These are phyloP conservation scores for Nothocercus julius DNA, from an alignment of 2,113 vertebrate species.

Conservation along the genomic window DNA sequence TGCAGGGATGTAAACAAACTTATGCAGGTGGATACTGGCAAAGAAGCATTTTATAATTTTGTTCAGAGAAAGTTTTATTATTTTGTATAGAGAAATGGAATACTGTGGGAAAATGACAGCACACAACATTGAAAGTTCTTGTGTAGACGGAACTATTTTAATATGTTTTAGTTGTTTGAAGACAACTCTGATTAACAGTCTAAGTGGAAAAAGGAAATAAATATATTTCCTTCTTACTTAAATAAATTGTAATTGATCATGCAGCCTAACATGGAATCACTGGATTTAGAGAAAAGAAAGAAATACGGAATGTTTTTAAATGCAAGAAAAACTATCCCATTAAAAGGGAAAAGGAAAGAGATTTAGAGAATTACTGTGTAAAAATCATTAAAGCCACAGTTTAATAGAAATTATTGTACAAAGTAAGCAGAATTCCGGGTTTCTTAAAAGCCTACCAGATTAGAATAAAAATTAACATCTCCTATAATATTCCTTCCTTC, in stretches of 20 bases:
- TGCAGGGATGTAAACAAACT: not conserved
- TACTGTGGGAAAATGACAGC: not conserved
- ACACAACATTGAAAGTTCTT: not conserved
- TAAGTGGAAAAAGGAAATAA: not conserved
- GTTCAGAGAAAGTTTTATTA: not conserved
- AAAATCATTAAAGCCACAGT: slow-evolving; percentile 54
- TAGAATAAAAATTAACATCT: slow-evolving; percentile 54
- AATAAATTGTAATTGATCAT: not conserved
- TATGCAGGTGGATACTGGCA: not conserved
- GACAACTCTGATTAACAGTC: not conserved
- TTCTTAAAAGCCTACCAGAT: slow-evolving; percentile 2
- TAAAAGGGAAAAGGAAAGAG: slow-evolving; percentile 7
- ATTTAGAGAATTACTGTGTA: slow-evolving; percentile 27
- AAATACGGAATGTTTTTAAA: not conserved
- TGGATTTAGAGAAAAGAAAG: slow-evolving; percentile 11
- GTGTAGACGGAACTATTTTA: not conserved
- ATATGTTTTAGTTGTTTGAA: not conserved
- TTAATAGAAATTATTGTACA: slow-evolving; percentile 45
- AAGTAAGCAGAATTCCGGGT: slow-evolving; percentile 47
- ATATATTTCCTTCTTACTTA: not conserved
- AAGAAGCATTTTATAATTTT: not conserved
- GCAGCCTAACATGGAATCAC: not conserved
- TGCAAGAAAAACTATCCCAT: not conserved
- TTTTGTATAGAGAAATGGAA: not conserved
- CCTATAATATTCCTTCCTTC: not conserved